These are phyloP conservation scores for Xestoiulus laeticollis DNA, from an alignment of 2,888 invertebrate genomes.

Conservation along the genomic window DNA sequence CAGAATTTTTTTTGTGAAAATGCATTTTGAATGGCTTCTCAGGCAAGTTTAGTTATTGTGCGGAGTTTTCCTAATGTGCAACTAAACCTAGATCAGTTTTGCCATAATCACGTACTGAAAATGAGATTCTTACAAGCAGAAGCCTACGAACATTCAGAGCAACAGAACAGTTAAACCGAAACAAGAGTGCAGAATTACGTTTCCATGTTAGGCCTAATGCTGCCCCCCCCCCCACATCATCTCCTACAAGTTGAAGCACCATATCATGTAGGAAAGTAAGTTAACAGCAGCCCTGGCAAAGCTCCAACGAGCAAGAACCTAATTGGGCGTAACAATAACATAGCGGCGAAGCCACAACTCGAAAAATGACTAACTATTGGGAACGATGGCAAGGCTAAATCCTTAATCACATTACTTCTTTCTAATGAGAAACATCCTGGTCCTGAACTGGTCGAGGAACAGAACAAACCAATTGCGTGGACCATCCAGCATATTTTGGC, in stretches of 20 bases:
- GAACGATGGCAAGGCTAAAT: not conserved
- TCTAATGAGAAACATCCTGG: not conserved
- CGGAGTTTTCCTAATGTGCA: too few relatives aligned
- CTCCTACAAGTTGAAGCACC: not conserved
- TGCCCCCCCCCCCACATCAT: too few relatives aligned
- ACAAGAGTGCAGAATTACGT: not conserved
- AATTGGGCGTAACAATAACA: conserved; percentile 9
- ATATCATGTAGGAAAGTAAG: not conserved
- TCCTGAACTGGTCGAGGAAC: not conserved
- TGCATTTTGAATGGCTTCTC: too few relatives aligned
- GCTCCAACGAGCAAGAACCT: not conserved
- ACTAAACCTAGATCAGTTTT: too few relatives aligned
- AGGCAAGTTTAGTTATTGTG: too few relatives aligned
- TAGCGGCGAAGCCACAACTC: not conserved
- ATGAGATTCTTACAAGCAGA: too few relatives aligned
- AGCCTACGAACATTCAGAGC: not conserved
- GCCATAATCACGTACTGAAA: too few relatives aligned
- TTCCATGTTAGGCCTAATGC: not conserved
- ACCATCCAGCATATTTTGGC: not conserved
- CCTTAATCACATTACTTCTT: not conserved
- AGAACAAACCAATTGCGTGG: not conserved
- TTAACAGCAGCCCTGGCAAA: not conserved
- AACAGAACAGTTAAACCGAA: not conserved
- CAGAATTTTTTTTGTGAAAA: too few relatives aligned
- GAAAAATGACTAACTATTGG: not conserved